These are phyloP conservation scores for Himalopsyche phryganea DNA, from an alignment of 1,140 invertebrate genomes.

Conservation along the genomic window DNA sequence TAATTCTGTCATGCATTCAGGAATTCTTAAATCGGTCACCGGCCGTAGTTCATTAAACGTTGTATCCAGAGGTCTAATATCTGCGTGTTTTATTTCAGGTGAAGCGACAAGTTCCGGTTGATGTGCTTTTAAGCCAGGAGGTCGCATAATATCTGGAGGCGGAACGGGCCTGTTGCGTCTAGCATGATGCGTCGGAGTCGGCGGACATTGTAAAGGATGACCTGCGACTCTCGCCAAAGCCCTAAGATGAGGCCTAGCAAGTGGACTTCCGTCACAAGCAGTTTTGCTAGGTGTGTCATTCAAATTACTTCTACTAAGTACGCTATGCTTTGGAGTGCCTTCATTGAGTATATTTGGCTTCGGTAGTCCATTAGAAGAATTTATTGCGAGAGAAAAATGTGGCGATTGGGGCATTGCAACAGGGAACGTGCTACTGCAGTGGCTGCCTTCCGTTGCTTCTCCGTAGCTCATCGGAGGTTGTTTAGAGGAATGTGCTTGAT, in stretches of 20 bases:
- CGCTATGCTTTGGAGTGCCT: constrained; percentile 39
- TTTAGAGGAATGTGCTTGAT: constrained; percentile 20
- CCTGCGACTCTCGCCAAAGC: constrained; percentile 56
- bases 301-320: constrained; percentile 28
- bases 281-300: constrained; percentile 21
- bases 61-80: constrained; percentile 38
- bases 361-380: constrained; percentile 40
- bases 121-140: constrained; percentile 51
- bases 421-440: constrained; percentile 5
- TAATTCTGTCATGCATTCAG: constrained; percentile 49
- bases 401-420: constrained; percentile 25
- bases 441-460: constrained; percentile 10
- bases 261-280: constrained; percentile 41
- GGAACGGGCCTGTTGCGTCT: constrained; percentile 55
- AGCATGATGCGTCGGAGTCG: constrained; percentile 79
- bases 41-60: constrained; percentile 39
- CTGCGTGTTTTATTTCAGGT: constrained; percentile 40
- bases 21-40: constrained; percentile 46
- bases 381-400: constrained; percentile 41
- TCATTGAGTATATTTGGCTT: constrained; percentile 33
- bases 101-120: constrained; percentile 42
- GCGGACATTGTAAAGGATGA: constrained; percentile 60
- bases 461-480: constrained; percentile 21
- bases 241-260: constrained; percentile 54
- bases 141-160: constrained; percentile 43